Percentiles rank a stretch among this genome's conserved stretches.
Evolutionary conservation across 2,797 vertebrate genomes (phyloP).

Genomic region (Odontamblyopus rebecca): DNA sequence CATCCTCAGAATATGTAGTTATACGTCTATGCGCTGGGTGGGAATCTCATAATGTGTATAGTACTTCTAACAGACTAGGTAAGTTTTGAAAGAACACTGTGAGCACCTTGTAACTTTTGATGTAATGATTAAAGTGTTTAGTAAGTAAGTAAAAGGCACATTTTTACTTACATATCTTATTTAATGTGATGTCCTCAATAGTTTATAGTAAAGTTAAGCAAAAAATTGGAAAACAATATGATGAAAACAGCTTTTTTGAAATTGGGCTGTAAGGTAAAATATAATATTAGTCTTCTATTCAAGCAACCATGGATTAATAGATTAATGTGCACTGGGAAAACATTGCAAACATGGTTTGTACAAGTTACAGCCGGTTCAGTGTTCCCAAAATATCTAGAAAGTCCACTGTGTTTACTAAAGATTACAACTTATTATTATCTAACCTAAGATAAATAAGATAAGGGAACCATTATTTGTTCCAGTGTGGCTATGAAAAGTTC

Average conservation of each 20-base stretch:
- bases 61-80: background rate
- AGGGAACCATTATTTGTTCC: too few species aligned
- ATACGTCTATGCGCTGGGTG: background rate
- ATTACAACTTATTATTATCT: too few species aligned
- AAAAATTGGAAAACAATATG: background rate
- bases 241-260: background rate
- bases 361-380: background rate
- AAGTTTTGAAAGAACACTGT: background rate
- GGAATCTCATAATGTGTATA: background rate
- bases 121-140: background rate
- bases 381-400: background rate
- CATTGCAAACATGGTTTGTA: background rate
- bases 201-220: background rate
- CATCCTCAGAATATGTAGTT: constrained; percentile 10
- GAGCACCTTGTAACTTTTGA: background rate
- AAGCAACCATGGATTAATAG: background rate
- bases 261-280: background rate
- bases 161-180: background rate
- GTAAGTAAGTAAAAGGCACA: background rate
- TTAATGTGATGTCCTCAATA: background rate
- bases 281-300: background rate
- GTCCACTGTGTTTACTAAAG: background rate
- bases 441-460: too few species aligned
- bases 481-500: too few species aligned
- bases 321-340: background rate